phyloP scores from a whole-genome alignment of 2,113 vertebrate species.

The Athene noctua region DNA sequence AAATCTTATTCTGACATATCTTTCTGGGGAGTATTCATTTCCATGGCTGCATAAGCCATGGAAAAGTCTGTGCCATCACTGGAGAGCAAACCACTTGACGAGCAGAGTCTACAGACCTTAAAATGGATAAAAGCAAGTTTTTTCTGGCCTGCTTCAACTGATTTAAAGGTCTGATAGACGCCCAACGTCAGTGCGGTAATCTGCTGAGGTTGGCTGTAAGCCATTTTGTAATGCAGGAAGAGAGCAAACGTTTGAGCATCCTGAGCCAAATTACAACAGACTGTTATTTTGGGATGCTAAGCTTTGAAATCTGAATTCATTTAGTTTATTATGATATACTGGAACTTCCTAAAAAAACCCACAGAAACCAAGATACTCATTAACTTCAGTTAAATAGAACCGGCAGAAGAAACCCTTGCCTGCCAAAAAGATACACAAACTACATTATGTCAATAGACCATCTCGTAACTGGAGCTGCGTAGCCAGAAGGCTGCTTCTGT shows the following conservation, averaged over 20 bases:
- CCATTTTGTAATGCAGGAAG: conserved; percentile 24
- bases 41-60: neutral
- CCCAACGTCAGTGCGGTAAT: neutral
- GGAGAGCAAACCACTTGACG: neutral
- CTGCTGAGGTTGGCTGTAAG: conserved; percentile 22
- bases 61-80: conserved; percentile 33
- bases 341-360: neutral
- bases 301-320: conserved; percentile 51
- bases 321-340: conserved; percentile 7
- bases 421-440: conserved; percentile 14
- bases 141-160: conserved; percentile 34
- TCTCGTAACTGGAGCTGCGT: fast-evolving
- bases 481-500: conserved; percentile 14
- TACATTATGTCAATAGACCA: neutral
- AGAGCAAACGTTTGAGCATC: neutral
- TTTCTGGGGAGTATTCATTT: conserved; percentile 37
- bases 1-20: neutral
- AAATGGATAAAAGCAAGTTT: conserved; percentile 37
- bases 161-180: conserved; percentile 48
- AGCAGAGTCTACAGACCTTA: neutral
- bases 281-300: conserved; percentile 11
- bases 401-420: neutral
- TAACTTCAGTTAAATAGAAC: neutral
- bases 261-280: conserved; percentile 36
- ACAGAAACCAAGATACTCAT: neutral